phyloP scores from a whole-genome alignment of 1,140 invertebrate species.

The Drosophila auraria region DNA sequence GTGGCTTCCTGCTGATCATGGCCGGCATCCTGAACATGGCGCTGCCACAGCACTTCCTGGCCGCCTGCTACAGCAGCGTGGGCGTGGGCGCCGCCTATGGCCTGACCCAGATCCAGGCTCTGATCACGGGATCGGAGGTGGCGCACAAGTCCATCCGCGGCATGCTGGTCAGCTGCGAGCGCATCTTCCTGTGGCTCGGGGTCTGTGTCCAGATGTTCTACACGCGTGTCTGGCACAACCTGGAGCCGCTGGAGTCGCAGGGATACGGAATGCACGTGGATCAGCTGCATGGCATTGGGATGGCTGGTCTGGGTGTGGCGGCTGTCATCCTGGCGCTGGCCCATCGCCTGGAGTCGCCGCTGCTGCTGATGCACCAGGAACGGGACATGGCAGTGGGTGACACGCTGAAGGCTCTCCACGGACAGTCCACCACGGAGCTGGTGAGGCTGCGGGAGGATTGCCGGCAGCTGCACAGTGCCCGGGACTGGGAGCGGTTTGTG shows the following conservation, averaged over 20 bases:
- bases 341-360: slow-evolving; percentile 67
- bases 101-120: slow-evolving; percentile 64
- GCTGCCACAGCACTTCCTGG: slow-evolving; percentile 54
- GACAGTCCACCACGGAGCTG: slow-evolving; percentile 61
- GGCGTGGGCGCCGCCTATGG: slow-evolving; percentile 69
- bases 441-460: slow-evolving; percentile 71
- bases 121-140: slow-evolving; percentile 69
- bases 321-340: slow-evolving; percentile 63
- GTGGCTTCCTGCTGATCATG: slow-evolving; percentile 62
- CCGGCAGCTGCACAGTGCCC: slow-evolving; percentile 63
- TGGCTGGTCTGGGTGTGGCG: slow-evolving; percentile 58
- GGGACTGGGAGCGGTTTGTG: slow-evolving; percentile 63
- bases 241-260: slow-evolving; percentile 58
- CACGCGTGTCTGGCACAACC: slow-evolving; percentile 69
- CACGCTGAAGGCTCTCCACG: slow-evolving; percentile 62
- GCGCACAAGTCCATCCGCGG: slow-evolving; percentile 70
- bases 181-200: slow-evolving; percentile 75
- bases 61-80: slow-evolving; percentile 72
- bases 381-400: slow-evolving; percentile 67
- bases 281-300: slow-evolving; percentile 69
- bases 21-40: slow-evolving; percentile 61
- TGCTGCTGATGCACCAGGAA: slow-evolving; percentile 69
- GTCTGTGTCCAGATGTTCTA: slow-evolving; percentile 71
- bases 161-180: slow-evolving; percentile 68
- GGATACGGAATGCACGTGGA: slow-evolving; percentile 65